Conservation (phyloP, 2,888 invertebrate genomes). For the Tethea ocularis region DNA sequence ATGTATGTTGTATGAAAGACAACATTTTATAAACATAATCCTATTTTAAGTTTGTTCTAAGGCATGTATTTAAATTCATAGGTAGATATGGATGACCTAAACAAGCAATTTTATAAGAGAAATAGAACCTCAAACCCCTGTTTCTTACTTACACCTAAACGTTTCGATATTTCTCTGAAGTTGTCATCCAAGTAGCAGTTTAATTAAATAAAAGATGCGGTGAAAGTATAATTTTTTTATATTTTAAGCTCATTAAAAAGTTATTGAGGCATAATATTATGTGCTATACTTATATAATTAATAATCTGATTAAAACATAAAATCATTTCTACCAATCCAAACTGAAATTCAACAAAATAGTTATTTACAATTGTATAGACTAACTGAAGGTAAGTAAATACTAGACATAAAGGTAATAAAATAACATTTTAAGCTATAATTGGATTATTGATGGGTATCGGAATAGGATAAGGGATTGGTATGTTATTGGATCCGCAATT, state of each 20-base stretch:
- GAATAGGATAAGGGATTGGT: constrained; percentile 56
- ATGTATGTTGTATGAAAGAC: too few species aligned
- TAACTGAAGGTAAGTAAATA: too few species aligned
- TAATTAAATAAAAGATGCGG: background rate
- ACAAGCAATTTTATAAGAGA: background rate
- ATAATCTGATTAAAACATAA: too few species aligned
- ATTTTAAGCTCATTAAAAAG: too few species aligned
- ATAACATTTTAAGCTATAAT: constrained; percentile 24
- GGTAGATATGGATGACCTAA: background rate
- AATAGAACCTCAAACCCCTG: too few species aligned
- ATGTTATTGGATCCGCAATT: constrained; percentile 38
- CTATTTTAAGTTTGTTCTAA: background rate
- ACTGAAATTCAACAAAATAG: background rate
- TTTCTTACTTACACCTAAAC: background rate
- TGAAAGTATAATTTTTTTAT: too few species aligned
- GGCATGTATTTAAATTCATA: background rate
- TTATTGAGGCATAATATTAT: too few species aligned
- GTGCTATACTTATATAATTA: too few species aligned
- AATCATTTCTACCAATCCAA: background rate
- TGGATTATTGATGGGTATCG: constrained; percentile 44
- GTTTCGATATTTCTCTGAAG: background rate
- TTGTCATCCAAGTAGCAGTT: too few species aligned
- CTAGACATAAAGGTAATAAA: too few species aligned
- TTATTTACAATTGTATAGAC: background rate
- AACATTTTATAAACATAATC: too few species aligned